Evolutionary conservation across 1,140 invertebrate species (phyloP).

Genomic region (Zaprionus lachaisei): DNA sequence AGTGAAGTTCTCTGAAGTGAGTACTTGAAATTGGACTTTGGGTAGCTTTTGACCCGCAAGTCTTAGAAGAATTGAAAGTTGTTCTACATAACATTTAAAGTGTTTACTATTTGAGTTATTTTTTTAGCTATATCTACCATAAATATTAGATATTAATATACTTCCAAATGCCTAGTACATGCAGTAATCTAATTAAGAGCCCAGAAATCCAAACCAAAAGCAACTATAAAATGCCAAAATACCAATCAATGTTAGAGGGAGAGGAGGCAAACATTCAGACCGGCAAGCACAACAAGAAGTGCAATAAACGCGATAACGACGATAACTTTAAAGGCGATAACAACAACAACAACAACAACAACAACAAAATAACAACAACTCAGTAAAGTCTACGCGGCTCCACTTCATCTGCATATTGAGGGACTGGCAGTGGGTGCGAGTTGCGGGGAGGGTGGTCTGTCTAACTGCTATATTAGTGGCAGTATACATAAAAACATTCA

Average conservation of each 20-base stretch:
- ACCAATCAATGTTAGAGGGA: constrained; percentile 12
- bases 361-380: not conserved
- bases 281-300: constrained; percentile 26
- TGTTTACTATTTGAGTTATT: not conserved
- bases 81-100: not conserved
- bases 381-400: constrained; percentile 11
- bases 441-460: not conserved
- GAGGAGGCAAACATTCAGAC: not conserved
- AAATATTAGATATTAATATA: not conserved
- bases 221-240: constrained; percentile 7
- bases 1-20: not conserved
- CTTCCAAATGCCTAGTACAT: not conserved
- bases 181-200: not conserved
- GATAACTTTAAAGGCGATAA: constrained; percentile 34
- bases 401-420: constrained; percentile 37
- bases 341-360: constrained; percentile 3
- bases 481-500: constrained; percentile 30
- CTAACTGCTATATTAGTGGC: constrained; percentile 46
- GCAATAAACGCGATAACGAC: constrained; percentile 37
- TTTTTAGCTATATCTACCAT: not conserved
- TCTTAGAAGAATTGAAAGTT: not conserved
- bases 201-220: constrained; percentile 12
- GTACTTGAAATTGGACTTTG: not conserved
- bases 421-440: not conserved
- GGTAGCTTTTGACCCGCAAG: too few relatives aligned